These are phyloP conservation scores for Sarcophaga subvicina DNA, from an alignment of 2,888 invertebrate genomes.

Conservation along the genomic window DNA sequence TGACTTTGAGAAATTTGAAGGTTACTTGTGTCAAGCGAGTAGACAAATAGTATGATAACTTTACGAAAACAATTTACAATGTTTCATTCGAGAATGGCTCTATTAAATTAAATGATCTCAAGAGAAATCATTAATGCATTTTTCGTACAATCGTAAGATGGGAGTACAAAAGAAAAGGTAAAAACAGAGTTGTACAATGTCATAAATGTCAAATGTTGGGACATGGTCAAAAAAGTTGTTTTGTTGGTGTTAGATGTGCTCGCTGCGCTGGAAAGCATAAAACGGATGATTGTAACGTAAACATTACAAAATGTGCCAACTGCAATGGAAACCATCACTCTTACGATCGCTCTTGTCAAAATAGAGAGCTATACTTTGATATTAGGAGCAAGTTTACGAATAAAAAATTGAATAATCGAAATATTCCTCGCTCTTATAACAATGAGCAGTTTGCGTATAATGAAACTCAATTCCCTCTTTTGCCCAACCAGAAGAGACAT, in stretches of 20 bases:
- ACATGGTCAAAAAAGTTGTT: too few relatives aligned
- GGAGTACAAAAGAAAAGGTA: background rate
- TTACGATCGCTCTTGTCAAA: constrained; percentile 39
- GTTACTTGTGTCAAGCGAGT: too few relatives aligned
- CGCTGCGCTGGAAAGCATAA: too few relatives aligned
- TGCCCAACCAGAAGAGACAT: too few relatives aligned
- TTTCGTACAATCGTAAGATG: constrained; percentile 19
- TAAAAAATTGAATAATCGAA: constrained; percentile 38
- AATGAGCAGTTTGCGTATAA: too few relatives aligned
- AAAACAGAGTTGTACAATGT: too few relatives aligned
- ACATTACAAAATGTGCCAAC: constrained; percentile 1
- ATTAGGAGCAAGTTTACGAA: constrained; percentile 20
- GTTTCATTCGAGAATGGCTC: constrained; percentile 29
- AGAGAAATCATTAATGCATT: constrained; percentile 39
- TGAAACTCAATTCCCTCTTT: too few relatives aligned
- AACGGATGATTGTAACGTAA: background rate
- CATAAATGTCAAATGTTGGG: too few relatives aligned
- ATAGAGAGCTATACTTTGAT: constrained; percentile 41
- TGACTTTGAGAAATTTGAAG: too few relatives aligned
- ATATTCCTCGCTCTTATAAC: background rate
- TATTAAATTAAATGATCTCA: background rate
- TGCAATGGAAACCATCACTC: constrained; percentile 56
- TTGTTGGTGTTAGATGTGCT: too few relatives aligned
- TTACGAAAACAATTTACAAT: constrained; percentile 8
- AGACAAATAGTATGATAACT: too few relatives aligned